Evolutionary conservation across 1,140 invertebrate genomes (phyloP), one percentile per base, ranked within the genome.

Genomic region (Euwallacea similis): DNA sequence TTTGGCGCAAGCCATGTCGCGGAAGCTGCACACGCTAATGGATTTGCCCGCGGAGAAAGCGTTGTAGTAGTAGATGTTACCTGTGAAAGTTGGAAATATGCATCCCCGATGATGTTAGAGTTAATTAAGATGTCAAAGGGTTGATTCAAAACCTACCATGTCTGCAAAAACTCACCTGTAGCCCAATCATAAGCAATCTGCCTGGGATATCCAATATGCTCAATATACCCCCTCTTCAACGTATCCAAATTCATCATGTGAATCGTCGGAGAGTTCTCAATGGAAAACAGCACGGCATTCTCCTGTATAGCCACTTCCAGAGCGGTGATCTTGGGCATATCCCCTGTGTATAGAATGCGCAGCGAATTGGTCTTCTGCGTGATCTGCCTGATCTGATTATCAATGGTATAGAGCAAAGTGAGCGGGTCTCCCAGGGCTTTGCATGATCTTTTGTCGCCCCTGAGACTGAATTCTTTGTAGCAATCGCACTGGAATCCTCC

Each of bases 111-210:
- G 13, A 50, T 11, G 47, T 1, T 4, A 33, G 21, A 33, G 21
- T 50, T 11, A 50, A 7, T 50, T 50, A 50, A 13, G 0, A 50
- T 50, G 46, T 50, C 21, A 33, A 33, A 33, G 21, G 13, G 2
- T 61, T 42, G 4, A 61, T 42, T n/a, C 7, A 63, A 7, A 47
- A 33, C 21, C 21, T 4, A 33, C 4, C 21, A 4, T 33, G 21
- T 33, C 21, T 33, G 21, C 21, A 33, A 63, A 41, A n/a, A 64
- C 44, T 54, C 56, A 71, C 69, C 64, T 47, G 88, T 90, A 10
- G 90, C 82, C 92, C 92, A 94, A 77, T 95, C 92, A 7, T 93
- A 85, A 0, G 90, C 86, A 15, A 95, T 76, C 72, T 89, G 86
- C 71, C 86, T 86, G 0, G 93, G 93, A 46, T 74, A 62, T 0